These are phyloP conservation scores for Troilus luridus DNA, from an alignment of 2,888 invertebrate species.

Conservation along the genomic window DNA sequence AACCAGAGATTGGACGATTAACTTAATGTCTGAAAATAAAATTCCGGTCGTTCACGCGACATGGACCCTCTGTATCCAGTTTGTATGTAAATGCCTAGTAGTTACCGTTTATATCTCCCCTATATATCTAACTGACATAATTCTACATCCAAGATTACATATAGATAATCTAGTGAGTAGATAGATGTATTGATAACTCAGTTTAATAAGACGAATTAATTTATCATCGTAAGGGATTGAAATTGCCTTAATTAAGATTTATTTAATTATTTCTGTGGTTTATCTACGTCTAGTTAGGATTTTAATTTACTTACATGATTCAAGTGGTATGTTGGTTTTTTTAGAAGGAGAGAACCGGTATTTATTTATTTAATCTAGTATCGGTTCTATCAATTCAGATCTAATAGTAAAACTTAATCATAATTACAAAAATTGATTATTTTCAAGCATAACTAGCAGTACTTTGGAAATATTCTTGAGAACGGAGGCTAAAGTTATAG, in stretches of 20 bases:
- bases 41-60: neutral
- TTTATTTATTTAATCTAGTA: too few relatives aligned
- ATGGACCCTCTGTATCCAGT: slow-evolving; percentile 17
- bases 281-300: neutral
- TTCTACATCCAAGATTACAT: slow-evolving; percentile 26
- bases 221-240: neutral
- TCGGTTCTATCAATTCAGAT: too few relatives aligned
- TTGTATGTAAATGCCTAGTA: slow-evolving; percentile 31
- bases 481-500: too few relatives aligned
- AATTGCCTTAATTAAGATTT: neutral
- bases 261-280: neutral
- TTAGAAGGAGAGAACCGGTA: too few relatives aligned
- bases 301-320: neutral
- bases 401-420: too few relatives aligned
- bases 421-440: too few relatives aligned
- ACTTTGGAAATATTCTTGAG: too few relatives aligned
- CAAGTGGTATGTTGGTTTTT: neutral
- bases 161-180: neutral
- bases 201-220: neutral
- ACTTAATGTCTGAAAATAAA: neutral
- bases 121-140: slow-evolving; percentile 9
- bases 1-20: neutral
- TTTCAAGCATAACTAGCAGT: too few relatives aligned
- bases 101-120: slow-evolving; percentile 17
- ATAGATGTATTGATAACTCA: slow-evolving; percentile 10